Percentiles rank a stretch among this genome's conserved stretches.
phyloP scores from a whole-genome alignment of 2,113 vertebrate species.

The Scytalopus superciliaris region DNA sequence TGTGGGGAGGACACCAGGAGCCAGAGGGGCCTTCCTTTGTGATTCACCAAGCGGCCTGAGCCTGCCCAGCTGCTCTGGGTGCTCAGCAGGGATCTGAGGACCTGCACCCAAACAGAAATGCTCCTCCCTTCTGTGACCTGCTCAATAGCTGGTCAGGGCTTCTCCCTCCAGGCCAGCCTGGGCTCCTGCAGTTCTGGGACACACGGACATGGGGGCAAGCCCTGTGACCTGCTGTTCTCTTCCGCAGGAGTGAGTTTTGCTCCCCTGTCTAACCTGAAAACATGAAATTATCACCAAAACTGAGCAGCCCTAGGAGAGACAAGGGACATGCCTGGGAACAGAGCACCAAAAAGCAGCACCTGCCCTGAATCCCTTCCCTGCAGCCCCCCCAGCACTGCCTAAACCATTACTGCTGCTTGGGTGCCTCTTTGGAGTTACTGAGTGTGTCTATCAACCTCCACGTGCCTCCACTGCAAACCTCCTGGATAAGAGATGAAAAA shows the following conservation, averaged over 20 bases:
- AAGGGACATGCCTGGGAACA: background rate
- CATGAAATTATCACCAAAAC: background rate
- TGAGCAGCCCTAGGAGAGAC: background rate
- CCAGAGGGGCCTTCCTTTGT: background rate
- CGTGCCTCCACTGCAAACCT: background rate
- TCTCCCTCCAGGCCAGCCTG: background rate
- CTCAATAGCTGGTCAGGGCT: background rate
- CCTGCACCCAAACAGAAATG: background rate
- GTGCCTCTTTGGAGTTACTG: background rate
- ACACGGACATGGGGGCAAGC: fast-evolving
- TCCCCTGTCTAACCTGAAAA: background rate
- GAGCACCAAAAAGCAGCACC: fast-evolving
- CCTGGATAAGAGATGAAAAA: background rate
- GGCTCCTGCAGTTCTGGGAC: background rate
- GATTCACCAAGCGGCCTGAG: background rate
- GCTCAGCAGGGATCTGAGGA: background rate
- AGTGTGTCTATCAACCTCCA: background rate
- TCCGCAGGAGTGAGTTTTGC: background rate
- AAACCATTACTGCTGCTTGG: background rate
- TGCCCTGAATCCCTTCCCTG: background rate
- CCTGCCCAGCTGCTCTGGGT: background rate
- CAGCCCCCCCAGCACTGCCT: background rate
- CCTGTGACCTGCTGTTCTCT: background rate
- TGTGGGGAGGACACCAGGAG: background rate
- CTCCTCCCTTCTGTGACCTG: background rate